phyloP scores from a whole-genome alignment of 2,797 vertebrate genomes.

The Nannoperca australis region DNA sequence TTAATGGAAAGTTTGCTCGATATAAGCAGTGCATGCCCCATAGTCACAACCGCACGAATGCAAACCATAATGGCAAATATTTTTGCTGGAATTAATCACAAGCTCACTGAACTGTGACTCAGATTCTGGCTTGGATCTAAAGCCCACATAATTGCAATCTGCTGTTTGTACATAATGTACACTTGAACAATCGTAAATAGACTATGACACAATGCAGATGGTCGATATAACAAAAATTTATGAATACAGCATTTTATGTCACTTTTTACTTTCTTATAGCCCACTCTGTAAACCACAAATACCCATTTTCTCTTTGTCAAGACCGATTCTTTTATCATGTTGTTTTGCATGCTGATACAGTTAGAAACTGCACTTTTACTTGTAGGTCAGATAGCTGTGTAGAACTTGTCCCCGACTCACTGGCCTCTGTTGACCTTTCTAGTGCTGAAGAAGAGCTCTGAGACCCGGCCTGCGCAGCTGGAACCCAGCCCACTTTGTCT shows the following conservation, averaged over 20 bases:
- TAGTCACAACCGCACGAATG: background rate
- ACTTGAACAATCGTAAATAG: slow-evolving; percentile 20
- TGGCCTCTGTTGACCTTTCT: slow-evolving; percentile 27
- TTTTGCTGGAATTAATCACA: slow-evolving; percentile 61
- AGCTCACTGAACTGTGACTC: slow-evolving; percentile 56
- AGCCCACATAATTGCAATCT: slow-evolving; percentile 51
- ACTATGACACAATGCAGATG: slow-evolving; percentile 40
- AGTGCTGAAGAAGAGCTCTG: slow-evolving; percentile 41
- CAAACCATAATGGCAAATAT: slow-evolving; percentile 15
- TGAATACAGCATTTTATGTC: slow-evolving; percentile 8
- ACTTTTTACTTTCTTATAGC: background rate
- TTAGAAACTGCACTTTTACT: background rate
- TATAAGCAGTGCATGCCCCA: background rate
- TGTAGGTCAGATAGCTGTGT: slow-evolving; percentile 13
- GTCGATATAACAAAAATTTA: slow-evolving; percentile 12
- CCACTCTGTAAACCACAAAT: background rate
- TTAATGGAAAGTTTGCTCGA: slow-evolving; percentile 6
- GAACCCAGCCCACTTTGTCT: slow-evolving; percentile 59
- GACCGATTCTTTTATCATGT: background rate
- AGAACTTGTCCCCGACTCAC: slow-evolving; percentile 21
- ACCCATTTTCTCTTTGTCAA: background rate
- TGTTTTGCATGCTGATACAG: slow-evolving; percentile 8
- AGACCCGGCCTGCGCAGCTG: slow-evolving; percentile 37
- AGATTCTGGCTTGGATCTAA: slow-evolving; percentile 49
- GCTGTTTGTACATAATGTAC: slow-evolving; percentile 40